A percentile compares a stretch with the other conserved stretches of the same genome.
Evolutionary conservation across 2,797 vertebrate species (phyloP).

Genomic region (Molossus molossus): DNA sequence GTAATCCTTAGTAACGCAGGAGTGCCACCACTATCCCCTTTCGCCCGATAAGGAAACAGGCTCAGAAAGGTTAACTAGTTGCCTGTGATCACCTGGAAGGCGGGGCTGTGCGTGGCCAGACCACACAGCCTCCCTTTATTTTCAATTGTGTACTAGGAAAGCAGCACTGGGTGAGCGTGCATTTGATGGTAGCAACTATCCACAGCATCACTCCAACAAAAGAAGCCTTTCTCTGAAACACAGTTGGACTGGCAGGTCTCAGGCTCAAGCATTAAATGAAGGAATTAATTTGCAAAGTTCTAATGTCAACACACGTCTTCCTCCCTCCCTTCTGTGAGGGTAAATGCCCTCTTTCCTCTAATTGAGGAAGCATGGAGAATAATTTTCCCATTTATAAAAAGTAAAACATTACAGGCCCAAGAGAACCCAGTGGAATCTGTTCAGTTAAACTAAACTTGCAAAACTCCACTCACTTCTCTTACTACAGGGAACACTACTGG

Average conservation of each 20-base stretch:
- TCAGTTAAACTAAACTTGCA: background rate
- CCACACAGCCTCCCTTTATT: background rate
- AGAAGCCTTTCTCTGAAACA: background rate
- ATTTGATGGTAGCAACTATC: rapidly evolving
- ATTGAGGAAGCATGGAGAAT: background rate
- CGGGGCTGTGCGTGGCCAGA: background rate
- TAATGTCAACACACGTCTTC: background rate
- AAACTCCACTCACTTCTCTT: background rate
- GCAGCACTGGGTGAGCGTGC: background rate
- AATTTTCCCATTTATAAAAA: background rate
- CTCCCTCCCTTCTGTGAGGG: background rate
- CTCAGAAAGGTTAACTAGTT: background rate
- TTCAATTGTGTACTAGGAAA: background rate
- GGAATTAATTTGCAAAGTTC: background rate
- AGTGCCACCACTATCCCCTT: too few species aligned
- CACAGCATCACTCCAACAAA: background rate
- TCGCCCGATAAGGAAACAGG: background rate
- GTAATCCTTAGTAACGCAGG: background rate
- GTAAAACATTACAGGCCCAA: background rate
- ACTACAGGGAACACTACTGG: background rate
- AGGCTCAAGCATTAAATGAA: background rate
- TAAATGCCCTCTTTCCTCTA: background rate
- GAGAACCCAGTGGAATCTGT: background rate
- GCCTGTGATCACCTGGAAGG: background rate
- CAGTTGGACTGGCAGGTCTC: background rate